These are phyloP conservation scores for Scrobipalpa atriplicella DNA, from an alignment of 2,888 invertebrate species.

Conservation along the genomic window DNA sequence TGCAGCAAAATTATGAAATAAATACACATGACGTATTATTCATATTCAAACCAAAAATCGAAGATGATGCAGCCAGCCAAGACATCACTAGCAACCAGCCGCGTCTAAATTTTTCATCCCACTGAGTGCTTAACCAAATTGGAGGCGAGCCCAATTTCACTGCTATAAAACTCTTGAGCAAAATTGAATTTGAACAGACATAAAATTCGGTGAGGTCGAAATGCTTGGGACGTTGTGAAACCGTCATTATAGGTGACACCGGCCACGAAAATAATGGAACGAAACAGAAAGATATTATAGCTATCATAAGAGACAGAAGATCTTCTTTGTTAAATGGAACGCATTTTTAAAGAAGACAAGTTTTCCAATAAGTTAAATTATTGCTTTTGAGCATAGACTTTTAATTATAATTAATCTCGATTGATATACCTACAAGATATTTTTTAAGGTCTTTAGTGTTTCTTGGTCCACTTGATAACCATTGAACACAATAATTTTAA, in stretches of 20 bases:
- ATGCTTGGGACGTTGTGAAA: constrained; percentile 26
- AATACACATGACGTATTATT: no score
- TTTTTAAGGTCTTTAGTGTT: no score
- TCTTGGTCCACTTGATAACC: no score
- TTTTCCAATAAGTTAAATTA: no score
- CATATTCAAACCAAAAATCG: constrained; percentile 1
- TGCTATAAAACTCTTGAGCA: constrained; percentile 37
- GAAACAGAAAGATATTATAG: not conserved
- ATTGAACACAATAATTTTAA: no score
- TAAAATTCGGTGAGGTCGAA: constrained; percentile 30
- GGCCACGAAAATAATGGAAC: not conserved
- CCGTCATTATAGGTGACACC: constrained; percentile 23
- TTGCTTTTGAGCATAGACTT: no score
- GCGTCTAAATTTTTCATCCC: constrained; percentile 41
- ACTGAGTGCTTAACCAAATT: constrained; percentile 41
- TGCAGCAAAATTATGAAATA: no score
- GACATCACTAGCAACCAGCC: constrained; percentile 30
- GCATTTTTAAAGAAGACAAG: no score
- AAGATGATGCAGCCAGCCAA: not conserved
- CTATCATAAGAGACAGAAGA: no score
- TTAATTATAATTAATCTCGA: no score
- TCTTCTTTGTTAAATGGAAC: no score
- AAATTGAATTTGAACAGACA: constrained; percentile 35
- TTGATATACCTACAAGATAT: no score
- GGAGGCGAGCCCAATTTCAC: constrained; percentile 37